Conservation (phyloP, 2,888 invertebrate species). For the Scaptodrosophila latifasciaeformis region DNA sequence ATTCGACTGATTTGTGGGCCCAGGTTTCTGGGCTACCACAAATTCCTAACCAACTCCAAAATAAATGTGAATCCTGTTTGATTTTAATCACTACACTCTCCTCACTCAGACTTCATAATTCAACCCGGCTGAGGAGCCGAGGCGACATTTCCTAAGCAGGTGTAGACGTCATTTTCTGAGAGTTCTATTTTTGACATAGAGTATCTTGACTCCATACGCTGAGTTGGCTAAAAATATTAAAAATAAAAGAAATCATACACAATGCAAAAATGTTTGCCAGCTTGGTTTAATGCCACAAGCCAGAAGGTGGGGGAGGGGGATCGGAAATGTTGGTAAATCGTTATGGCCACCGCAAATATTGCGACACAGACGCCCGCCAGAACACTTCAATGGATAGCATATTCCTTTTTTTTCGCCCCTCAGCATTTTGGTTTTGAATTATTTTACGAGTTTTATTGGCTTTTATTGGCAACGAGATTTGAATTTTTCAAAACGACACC, state of each 20-base stretch:
- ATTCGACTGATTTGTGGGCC: slow-evolving; percentile 34
- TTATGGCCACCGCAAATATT: slow-evolving; percentile 57
- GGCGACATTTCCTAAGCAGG: slow-evolving; percentile 60
- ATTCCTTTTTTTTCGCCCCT: no score
- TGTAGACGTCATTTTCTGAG: slow-evolving; percentile 51
- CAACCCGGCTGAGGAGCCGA: no score
- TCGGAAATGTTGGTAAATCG: no score
- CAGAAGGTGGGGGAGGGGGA: no score
- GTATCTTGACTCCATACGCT: slow-evolving; percentile 2
- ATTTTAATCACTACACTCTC: no score
- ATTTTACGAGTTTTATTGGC: slow-evolving; percentile 70
- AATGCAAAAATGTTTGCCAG: no score
- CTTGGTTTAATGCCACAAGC: no score
- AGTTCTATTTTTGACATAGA: slow-evolving; percentile 32
- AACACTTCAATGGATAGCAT: neutral
- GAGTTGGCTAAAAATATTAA: slow-evolving; percentile 41
- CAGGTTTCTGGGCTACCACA: slow-evolving; percentile 1
- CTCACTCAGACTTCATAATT: no score
- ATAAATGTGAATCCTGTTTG: slow-evolving; percentile 56
- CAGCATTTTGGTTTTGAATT: slow-evolving; percentile 46
- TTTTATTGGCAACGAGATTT: slow-evolving; percentile 68
- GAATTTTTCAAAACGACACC: slow-evolving; percentile 66
- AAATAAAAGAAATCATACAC: no score
- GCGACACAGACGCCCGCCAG: slow-evolving; percentile 46
- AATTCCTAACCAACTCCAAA: slow-evolving; percentile 20